Evolutionary conservation across 2,888 invertebrate genomes (phyloP).

Genomic region (Rugalucina vietnamica): DNA sequence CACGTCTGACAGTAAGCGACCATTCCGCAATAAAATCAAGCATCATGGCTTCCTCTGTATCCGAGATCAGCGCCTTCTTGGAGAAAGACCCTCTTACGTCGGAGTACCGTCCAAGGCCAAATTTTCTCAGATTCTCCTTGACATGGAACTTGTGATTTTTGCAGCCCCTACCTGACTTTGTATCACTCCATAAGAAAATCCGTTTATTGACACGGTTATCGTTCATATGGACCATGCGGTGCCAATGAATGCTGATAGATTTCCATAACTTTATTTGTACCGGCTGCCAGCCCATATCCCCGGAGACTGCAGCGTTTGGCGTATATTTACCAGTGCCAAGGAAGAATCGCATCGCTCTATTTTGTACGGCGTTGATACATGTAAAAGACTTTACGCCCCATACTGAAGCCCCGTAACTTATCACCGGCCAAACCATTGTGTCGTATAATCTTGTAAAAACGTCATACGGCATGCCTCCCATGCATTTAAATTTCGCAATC

Average conservation of each 20-base stretch:
- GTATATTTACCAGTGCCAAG: conserved; percentile 32
- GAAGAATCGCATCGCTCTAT: conserved; percentile 32
- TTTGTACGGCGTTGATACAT: conserved; percentile 10
- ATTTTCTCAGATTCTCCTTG: neutral
- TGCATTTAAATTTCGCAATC: conserved; percentile 32
- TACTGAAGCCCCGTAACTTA: conserved; percentile 28
- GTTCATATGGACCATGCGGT: neutral
- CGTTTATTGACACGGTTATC: neutral
- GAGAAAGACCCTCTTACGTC: too few species aligned
- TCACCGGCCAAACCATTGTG: conserved; percentile 19
- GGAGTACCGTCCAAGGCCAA: neutral
- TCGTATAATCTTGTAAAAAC: conserved; percentile 41
- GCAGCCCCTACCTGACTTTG: neutral
- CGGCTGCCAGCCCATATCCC: conserved; percentile 36
- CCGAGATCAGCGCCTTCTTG: too few species aligned
- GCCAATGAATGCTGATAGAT: conserved; percentile 15
- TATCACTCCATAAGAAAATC: neutral
- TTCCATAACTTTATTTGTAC: neutral
- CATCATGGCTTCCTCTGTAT: too few species aligned
- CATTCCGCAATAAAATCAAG: neutral
- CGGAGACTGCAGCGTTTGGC: conserved; percentile 31
- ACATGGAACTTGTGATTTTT: neutral
- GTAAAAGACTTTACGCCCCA: conserved; percentile 23
- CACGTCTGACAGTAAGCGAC: neutral
- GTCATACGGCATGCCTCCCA: conserved; percentile 34